phyloP scores from a whole-genome alignment of 2,113 vertebrate genomes.

The Corydoras sp. region DNA sequence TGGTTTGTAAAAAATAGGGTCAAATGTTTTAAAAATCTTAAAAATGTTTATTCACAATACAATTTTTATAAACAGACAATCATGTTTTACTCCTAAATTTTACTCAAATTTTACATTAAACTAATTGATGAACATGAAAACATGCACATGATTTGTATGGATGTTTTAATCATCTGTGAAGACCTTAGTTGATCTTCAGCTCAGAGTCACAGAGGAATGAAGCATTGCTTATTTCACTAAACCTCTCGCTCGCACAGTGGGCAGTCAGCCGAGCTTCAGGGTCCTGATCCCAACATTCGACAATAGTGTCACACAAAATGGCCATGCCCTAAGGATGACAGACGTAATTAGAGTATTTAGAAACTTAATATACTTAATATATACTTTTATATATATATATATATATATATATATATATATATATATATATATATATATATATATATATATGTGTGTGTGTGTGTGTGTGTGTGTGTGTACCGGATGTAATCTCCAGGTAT shows the following conservation, averaged over 20 bases:
- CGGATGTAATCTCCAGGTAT: constrained; percentile 85
- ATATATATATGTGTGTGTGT: constrained; percentile 17
- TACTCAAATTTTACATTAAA: no score
- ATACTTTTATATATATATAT: no score
- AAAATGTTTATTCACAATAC: no score
- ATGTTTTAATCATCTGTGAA: neutral
- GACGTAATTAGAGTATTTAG: neutral
- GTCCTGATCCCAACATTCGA: constrained; percentile 22
- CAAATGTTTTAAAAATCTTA: no score
- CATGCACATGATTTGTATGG: neutral
- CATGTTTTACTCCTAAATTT: no score
- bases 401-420: no score
- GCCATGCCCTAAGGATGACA: neutral
- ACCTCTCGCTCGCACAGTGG: constrained; percentile 1
- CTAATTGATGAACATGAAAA: neutral
- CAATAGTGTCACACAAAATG: constrained; percentile 3
- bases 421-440: no score
- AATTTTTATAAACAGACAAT: no score
- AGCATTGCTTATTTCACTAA: neutral
- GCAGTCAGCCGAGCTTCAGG: constrained; percentile 15
- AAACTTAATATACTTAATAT: no score
- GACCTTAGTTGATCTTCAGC: neutral
- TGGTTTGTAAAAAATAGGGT: no score
- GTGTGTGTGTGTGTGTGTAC: constrained; percentile 58
- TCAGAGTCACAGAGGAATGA: neutral